Conservation (phyloP, 2,113 vertebrate genomes). For the Psophia crepitans region DNA sequence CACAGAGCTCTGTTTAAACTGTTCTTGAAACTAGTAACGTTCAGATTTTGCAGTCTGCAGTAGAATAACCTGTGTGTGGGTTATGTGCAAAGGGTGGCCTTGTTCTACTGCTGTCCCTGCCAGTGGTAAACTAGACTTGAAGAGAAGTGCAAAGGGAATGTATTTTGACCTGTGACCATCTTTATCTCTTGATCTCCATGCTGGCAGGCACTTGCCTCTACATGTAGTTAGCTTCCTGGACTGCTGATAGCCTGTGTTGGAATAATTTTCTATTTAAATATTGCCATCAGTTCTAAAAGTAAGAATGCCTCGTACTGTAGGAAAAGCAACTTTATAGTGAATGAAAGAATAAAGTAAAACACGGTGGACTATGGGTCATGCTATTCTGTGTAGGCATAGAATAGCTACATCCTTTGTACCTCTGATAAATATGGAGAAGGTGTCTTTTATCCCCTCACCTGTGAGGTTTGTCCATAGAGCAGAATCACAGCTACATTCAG, state of each 20-base stretch:
- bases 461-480: neutral
- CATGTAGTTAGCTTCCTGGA: neutral
- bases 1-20: neutral
- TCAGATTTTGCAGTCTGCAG: neutral
- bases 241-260: neutral
- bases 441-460: neutral
- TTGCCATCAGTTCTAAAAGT: neutral
- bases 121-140: neutral
- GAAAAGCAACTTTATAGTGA: neutral
- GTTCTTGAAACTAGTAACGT: neutral
- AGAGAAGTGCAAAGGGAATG: neutral
- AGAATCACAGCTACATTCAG: neutral
- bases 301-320: neutral
- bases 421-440: neutral
- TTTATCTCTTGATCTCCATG: neutral
- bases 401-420: neutral
- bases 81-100: neutral
- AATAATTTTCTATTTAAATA: neutral
- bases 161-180: neutral
- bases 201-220: neutral
- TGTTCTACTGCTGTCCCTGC: neutral
- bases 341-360: neutral
- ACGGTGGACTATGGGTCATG: rapidly evolving
- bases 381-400: neutral
- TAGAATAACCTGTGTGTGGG: neutral